Conservation (phyloP, 2,888 invertebrate genomes). For the Fragum whitleyi region DNA sequence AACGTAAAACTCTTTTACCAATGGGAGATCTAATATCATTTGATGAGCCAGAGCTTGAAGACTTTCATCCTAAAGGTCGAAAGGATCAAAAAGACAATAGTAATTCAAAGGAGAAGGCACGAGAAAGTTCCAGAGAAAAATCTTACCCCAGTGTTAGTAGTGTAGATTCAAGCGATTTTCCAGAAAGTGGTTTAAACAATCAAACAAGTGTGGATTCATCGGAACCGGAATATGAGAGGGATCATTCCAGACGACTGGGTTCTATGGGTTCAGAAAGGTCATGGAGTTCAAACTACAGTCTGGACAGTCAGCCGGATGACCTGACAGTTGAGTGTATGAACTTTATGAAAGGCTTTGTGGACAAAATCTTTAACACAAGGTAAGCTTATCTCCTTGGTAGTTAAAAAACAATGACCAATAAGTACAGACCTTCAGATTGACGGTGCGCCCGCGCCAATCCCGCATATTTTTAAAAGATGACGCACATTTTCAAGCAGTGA, state of each 20-base stretch:
- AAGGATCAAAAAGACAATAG: constrained; percentile 28
- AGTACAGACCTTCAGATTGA: too few relatives aligned
- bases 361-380: constrained; percentile 88
- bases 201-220: constrained; percentile 79
- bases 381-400: constrained; percentile 71
- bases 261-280: constrained; percentile 80
- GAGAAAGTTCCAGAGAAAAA: constrained; percentile 53
- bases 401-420: too few relatives aligned
- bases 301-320: constrained; percentile 86
- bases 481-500: too few relatives aligned
- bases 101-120: constrained; percentile 34
- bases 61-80: constrained; percentile 58
- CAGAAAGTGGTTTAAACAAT: constrained; percentile 47
- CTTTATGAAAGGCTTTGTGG: constrained; percentile 90
- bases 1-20: constrained; percentile 70
- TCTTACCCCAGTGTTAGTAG: constrained; percentile 71
- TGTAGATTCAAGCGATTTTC: constrained; percentile 66
- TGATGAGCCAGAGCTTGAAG: constrained; percentile 71
- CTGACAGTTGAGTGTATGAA: constrained; percentile 87
- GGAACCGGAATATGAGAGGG: constrained; percentile 78
- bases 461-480: too few relatives aligned
- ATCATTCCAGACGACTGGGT: constrained; percentile 67
- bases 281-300: constrained; percentile 80
- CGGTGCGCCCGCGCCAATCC: too few relatives aligned
- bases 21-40: constrained; percentile 80